Base-by-base conservation (phyloP, 2,888 invertebrate species). In the Andrena haemorrhoa region DNA sequence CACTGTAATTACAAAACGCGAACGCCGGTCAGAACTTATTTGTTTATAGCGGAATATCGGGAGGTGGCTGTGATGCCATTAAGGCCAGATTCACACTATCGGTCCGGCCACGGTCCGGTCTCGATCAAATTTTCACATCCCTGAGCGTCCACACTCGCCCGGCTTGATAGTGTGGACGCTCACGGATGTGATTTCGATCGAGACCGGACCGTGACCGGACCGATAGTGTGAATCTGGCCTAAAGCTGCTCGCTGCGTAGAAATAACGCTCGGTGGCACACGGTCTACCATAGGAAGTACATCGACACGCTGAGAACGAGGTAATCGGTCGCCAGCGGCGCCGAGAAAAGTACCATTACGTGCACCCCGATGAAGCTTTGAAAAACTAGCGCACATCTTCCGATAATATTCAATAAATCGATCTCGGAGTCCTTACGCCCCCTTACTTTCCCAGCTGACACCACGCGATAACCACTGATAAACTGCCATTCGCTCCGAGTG, bases 1-100 rank as follows among this genome's bases (percentile, higher is more conserved):
- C 23, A 33, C 31, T 41, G 10, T 73, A 61, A 49, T 64, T 53
- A 47, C 73, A 60, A 58, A 72, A 33, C 51, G 41, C 31, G 16
- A 61, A 23, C 35, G 35, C 6, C 29, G 49, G 26, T 6, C 66
- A 6, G 68, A 41, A 29, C 33, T 68, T 68, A 53, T 31, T 78
- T 33, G 66, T 53, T 78, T 33, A 66, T n/a, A 20, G 35, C 10
- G 47, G 29, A 20, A 29, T 53, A 35, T 72, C 47, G 31, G 6
- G 26, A 10, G 5, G 58, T 26, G 31, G 31, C 10, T 61, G 23
- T 53, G 23, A 63, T 51, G 49, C 33, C 20, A 16, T 72, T 72
- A n/a, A n/a, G n/a, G n/a, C n/a, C n/a, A n/a, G n/a, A n/a, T n/a
- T n/a, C n/a, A n/a, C n/a, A n/a, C n/a, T n/a, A n/a, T n/a, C n/a